phyloP scores from a whole-genome alignment of 2,113 vertebrate genomes.

The Turdus rufiventris region DNA sequence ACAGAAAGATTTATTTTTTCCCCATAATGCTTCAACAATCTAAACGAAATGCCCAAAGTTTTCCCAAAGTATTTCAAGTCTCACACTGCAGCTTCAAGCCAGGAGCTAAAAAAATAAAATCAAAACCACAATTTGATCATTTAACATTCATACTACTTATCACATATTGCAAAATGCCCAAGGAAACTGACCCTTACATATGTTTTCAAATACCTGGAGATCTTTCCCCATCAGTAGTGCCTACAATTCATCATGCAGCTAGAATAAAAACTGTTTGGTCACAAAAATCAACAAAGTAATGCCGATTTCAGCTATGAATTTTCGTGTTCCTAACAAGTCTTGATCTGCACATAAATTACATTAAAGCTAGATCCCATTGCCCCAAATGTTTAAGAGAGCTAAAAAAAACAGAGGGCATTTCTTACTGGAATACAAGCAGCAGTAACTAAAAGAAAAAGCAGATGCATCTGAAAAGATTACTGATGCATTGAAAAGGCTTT shows the following conservation, averaged over 20 bases:
- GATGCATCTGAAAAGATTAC: neutral
- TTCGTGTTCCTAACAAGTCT: neutral
- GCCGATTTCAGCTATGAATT: neutral
- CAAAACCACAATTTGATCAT: rapidly evolving
- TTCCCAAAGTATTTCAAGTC: neutral
- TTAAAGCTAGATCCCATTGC: neutral
- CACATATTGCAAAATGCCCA: neutral
- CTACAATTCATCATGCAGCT: neutral
- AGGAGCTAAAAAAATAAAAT: neutral
- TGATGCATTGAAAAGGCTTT: neutral
- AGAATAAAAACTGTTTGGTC: neutral
- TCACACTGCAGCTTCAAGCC: neutral
- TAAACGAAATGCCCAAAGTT: neutral
- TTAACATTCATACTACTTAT: neutral
- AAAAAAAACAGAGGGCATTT: neutral
- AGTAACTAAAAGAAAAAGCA: neutral
- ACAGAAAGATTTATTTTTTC: neutral
- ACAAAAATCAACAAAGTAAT: neutral
- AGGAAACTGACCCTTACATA: neutral
- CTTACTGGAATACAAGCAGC: neutral
- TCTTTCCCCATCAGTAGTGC: neutral
- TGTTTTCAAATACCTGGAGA: neutral
- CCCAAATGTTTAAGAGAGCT: neutral
- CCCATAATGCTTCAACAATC: neutral
- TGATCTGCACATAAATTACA: neutral